Base-by-base conservation (phyloP, 2,797 vertebrate species). In the Pempheris klunzingeri region DNA sequence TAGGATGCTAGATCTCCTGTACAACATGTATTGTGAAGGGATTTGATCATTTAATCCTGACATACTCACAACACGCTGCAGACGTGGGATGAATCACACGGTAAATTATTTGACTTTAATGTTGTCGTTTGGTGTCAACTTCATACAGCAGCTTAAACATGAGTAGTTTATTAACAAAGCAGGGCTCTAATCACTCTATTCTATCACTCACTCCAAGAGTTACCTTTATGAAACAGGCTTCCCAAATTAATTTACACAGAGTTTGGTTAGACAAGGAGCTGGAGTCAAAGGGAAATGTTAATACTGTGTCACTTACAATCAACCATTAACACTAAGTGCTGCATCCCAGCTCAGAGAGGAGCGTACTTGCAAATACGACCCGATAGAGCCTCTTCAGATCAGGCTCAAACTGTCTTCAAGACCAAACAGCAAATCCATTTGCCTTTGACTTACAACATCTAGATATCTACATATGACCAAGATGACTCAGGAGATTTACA, bases 321-420 rank as follows among this genome's bases (percentile, higher is more conserved):
- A 55, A 13, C 52, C 46, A 22, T 52, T 60, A 38, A 18, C 22
- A 41, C n/a, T 20, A 6, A 46, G 44, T 46, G 55, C 13, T 24
- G 20, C 34, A 8, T 49, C 41, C 34, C n/a, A 13, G 38, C 57
- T 66, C 55, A 67, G 26, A 66, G 52, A 63, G n/a, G 7, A 50
- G 46, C 32, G 10, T 2, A 17, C 50, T 50, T 17, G 26, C 39
- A 68, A 52, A 68, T 44, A 18, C 20, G 61, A 78, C 52, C 36
- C 47, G 53, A 61, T 52, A 47, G 49, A 38, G 66, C 66, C 65
- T 54, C 74, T 55, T 57, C 13, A 12, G 24, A 76, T 74, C 57
- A 62, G 24, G 2, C 58, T 66, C 50, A 61, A 47, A 49, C 46
- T 26, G 20, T 39, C 55, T 24, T 41, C 17, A 71, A 34, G 39